Evolutionary conservation across 2,797 vertebrate species (phyloP), one percentile per base, ranked within the genome.

Genomic region (Poecilia velifera): DNA sequence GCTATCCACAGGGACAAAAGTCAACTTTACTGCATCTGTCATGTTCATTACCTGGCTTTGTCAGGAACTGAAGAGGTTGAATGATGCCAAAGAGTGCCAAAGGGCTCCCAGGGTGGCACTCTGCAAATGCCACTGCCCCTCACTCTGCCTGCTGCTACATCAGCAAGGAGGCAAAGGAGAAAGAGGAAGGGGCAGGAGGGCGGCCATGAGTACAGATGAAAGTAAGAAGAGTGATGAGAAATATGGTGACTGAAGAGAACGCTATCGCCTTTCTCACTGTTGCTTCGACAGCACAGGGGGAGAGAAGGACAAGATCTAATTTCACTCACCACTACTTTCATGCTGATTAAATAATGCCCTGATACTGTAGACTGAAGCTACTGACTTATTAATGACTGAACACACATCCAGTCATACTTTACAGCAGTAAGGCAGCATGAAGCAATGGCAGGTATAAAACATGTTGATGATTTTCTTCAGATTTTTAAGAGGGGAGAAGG

Each of bases 361-460:
- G 86, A 90, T 91, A 81, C 86, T 86, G 88, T 84, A 86, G 84
- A 73, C 78, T 43, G 73, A 73, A 80, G 62, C 78, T 72, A 59
- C 88, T 93, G 88, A 92, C 79, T 94, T 92, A 94, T 94, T 95
- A 86, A 95, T 91, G 87, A 90, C 84, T 72, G 86, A 87, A 85
- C 82, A 82, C 87, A 77, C 79, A 72, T 88, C 86, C 64, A 83
- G 77, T 76, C 34, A 20, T 57, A 74, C 82, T 34, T 51, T 76
- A 80, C 84, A 74, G 77, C 85, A 76, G 31, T 66, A 71, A 82
- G 68, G 25, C 8, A 72, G 13, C 6, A 72, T 45, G 43, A 45
- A n/a, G 12, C 8, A 68, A 13, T 45, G 2, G 41, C 5, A n/a
- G 41, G 20, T n/a, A 12, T 43, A 13, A 13, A 43, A 70, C 34